These are phyloP conservation scores for Gallinago undulata DNA, from an alignment of 2,113 vertebrate species.

Conservation along the genomic window DNA sequence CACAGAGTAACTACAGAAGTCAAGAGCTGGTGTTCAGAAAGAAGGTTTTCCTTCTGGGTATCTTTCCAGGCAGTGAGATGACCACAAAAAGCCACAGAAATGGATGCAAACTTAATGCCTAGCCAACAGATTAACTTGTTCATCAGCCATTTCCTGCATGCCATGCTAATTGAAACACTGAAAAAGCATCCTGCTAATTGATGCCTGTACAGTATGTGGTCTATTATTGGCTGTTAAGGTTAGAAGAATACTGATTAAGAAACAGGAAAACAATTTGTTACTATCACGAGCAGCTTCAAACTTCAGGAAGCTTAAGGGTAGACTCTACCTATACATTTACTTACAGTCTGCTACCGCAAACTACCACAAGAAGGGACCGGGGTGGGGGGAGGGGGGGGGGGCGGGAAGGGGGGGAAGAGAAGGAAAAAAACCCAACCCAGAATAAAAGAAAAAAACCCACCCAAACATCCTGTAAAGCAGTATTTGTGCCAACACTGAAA, in stretches of 20 bases:
- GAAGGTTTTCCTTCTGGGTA: background rate
- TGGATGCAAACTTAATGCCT: background rate
- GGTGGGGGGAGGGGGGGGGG: background rate
- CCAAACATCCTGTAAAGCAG: background rate
- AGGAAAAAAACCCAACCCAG: background rate
- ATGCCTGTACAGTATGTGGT: background rate
- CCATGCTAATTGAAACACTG: background rate
- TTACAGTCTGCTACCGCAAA: background rate
- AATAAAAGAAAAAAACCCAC: too few species aligned
- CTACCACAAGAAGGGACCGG: background rate
- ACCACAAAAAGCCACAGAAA: background rate
- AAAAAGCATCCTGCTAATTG: background rate
- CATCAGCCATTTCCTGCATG: background rate
- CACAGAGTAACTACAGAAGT: background rate
- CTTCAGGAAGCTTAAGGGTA: background rate
- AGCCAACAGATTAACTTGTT: background rate
- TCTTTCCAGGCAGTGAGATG: background rate
- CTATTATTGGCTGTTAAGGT: slow-evolving; percentile 1
- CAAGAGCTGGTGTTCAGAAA: background rate
- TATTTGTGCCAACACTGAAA: background rate
- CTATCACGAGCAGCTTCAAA: background rate
- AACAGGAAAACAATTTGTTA: background rate
- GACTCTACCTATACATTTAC: background rate
- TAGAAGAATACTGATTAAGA: background rate
- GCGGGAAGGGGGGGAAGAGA: background rate